Evolutionary conservation across 2,113 vertebrate species (phyloP), one percentile per base, ranked within the genome.

Genomic region (Tetrax tetrax): DNA sequence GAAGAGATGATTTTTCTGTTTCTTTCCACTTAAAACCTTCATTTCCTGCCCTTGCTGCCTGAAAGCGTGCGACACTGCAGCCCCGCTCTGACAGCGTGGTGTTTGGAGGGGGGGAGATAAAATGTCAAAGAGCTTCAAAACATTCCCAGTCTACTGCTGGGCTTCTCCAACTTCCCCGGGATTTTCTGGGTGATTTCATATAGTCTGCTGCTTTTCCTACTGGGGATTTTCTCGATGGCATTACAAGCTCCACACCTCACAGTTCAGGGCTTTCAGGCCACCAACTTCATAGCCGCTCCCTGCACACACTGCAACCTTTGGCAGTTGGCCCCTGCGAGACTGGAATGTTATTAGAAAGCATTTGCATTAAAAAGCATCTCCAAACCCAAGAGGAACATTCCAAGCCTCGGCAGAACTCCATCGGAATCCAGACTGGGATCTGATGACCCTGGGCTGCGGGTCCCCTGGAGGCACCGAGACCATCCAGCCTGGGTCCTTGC

Each of bases 1-100:
- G 53, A 27, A 64, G 17, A 35, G 28, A 50, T 35, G 2, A 4
- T 61, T 79, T 79, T 79, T 64, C 48, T 29, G 2, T 59, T 59
- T 78, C 29, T 90, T 74, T 29, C 18, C 8, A 10, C 29, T 54
- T 50, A n/a, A 71, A 65, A 6, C 38, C 18, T 72, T 72, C 9
- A 22, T 68, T 78, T 83, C 56, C 66, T 74, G 23, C 37, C 22
- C 25, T 51, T 57, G 29, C 59, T 72, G 5, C 41, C 50, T 37
- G 59, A 63, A 56, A 54, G 65, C 37, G 17, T 1, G 0, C 0
- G 1, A 71, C 23, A 6, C 51, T 57, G 53, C 53, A 48, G 43
- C 65, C 14, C 3, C 22, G 48, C 29, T 74, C 71, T 23, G 21
- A n/a, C 48, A 61, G 21, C 0, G 0, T 1, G 0, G 2, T 51